Evolutionary conservation across 2,797 vertebrate genomes (phyloP).

Genomic region (Parambassis ranga): DNA sequence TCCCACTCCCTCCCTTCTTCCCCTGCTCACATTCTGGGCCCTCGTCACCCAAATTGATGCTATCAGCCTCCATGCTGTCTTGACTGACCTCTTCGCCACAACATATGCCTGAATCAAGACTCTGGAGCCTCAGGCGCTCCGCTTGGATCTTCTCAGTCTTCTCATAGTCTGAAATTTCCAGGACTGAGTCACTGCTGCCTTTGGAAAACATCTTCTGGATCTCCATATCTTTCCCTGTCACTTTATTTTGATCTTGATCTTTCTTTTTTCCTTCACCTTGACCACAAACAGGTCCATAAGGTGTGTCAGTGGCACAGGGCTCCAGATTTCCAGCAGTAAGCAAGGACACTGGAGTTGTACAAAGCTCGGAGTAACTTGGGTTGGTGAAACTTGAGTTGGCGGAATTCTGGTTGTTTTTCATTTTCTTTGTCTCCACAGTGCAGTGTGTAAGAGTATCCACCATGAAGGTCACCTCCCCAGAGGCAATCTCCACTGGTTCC

Average conservation of each 20-base stretch:
- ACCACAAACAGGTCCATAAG: constrained; percentile 43
- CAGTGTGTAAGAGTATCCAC: no score
- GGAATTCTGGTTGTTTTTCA: not conserved
- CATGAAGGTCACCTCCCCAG: constrained; percentile 50
- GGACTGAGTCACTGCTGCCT: not conserved
- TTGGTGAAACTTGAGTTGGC: constrained; percentile 63
- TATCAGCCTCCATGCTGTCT: constrained; percentile 39
- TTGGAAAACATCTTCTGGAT: constrained; percentile 13
- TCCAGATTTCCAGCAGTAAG: constrained; percentile 30
- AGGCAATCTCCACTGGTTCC: constrained; percentile 18
- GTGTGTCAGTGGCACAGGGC: constrained; percentile 46
- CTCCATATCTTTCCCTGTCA: not conserved
- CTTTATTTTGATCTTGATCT: not conserved
- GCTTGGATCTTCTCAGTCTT: constrained; percentile 19
- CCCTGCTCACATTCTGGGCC: not conserved
- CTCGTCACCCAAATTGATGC: not conserved
- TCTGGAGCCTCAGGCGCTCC: constrained; percentile 19
- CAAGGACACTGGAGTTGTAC: constrained; percentile 13
- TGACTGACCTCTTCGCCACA: constrained; percentile 43
- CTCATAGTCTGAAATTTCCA: constrained; percentile 49
- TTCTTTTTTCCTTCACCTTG: not conserved
- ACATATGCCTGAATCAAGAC: constrained; percentile 52
- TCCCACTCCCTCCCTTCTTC: not conserved
- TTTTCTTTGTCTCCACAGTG: not conserved
- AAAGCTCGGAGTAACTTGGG: constrained; percentile 61